Evolutionary conservation across 2,797 vertebrate species (phyloP), one percentile per base, ranked within the genome.

Genomic region (Trachops cirrhosus): DNA sequence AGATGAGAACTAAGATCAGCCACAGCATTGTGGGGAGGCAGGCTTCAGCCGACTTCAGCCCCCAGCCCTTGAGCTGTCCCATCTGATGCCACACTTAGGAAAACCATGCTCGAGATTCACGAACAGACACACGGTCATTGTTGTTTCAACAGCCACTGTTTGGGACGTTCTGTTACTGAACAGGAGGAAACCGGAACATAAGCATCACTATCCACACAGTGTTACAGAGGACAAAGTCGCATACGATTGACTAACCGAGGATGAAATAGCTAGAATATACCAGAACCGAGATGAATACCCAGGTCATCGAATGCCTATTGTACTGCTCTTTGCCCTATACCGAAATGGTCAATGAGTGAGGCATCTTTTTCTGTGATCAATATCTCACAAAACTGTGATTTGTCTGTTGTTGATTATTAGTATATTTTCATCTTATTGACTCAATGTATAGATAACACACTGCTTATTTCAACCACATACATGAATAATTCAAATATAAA

Each of bases 401-500:
- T 52, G 19, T 59, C 41, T 19, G 1, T 52, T 74, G 46, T 14
- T 54, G 44, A 32, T 16, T 16, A 57, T n/a, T 54, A 92, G 32
- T 11, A 2, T 70, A 44, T 44, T 44, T 44, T 44, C 44, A 44
- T 44, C 10, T 44, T 8, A 44, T 44, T 44, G 44, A 44, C 44
- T 44, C 44, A 9, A 9, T 44, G 26, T 92, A 4, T 92, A 92
- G 34, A 88, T 24, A 93, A 97, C 12, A 54, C n/a, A 11, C 22
- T 89, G 44, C 16, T 29, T 73, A 80, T 74, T 70, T 84, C 48
- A 91, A 73, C 9, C 5, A 26, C 41, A 26, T 77, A 39, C 18
- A 32, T 37, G 64, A 93, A 68, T 19, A 93, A 89, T 83, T 91
- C 14, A 91, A 89, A 54, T 26, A 44, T 9, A 74, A 78, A 57